These are phyloP conservation scores for Brachyalestes nurse DNA, from an alignment of 2,797 vertebrate genomes.

Conservation along the genomic window DNA sequence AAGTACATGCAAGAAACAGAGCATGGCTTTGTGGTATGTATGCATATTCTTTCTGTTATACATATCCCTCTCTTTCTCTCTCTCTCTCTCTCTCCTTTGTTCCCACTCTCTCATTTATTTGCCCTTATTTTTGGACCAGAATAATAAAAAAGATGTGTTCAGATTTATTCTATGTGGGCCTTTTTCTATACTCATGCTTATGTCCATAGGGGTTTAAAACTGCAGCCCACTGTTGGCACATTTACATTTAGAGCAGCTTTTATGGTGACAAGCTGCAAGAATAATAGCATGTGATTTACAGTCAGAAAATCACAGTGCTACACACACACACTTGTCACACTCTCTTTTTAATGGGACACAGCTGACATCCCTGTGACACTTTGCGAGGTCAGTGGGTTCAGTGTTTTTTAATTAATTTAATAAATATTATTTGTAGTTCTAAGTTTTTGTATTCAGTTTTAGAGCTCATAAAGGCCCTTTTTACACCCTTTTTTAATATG, in stretches of 20 bases:
- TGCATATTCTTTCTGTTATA: not conserved
- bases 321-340: not conserved
- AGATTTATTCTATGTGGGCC: not conserved
- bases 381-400: not conserved
- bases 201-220: not conserved
- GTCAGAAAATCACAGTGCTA: not conserved
- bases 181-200: not conserved
- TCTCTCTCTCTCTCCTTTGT: not conserved
- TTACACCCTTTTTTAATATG: no score
- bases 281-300: not conserved
- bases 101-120: not conserved
- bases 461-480: no score
- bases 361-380: not conserved
- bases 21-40: no score
- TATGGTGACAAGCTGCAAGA: not conserved
- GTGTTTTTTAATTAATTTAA: not conserved
- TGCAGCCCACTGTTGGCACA: not conserved
- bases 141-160: not conserved
- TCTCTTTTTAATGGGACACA: not conserved
- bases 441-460: no score
- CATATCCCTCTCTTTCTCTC: not conserved
- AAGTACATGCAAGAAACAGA: no score
- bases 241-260: slow-evolving; percentile 3
- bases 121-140: not conserved
- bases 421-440: not conserved